Evolutionary conservation across 2,888 invertebrate genomes (phyloP).

Genomic region (Caenorhabditis auriculariae): DNA sequence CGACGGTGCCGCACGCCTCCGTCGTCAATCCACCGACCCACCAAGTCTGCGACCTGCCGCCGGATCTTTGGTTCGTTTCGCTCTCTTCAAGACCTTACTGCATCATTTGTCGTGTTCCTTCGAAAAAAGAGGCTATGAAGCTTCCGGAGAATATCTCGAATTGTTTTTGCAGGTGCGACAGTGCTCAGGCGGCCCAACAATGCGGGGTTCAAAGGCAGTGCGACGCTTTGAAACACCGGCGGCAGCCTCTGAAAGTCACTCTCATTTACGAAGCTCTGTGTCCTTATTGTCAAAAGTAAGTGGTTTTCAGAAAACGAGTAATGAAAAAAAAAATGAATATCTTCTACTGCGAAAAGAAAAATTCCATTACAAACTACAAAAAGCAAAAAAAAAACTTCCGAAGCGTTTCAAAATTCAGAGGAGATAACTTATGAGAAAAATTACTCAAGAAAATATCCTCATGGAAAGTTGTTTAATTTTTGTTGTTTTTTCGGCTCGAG

Average conservation of each 20-base stretch:
- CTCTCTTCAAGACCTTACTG: background rate
- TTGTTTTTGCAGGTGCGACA: constrained; percentile 47
- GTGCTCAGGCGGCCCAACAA: constrained; percentile 50
- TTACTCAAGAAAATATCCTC: too few species aligned
- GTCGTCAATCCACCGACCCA: constrained; percentile 18
- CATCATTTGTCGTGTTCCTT: background rate
- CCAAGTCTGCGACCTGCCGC: constrained; percentile 44
- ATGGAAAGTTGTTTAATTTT: too few species aligned
- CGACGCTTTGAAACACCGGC: constrained; percentile 47
- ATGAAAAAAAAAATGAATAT: background rate
- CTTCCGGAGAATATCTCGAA: background rate
- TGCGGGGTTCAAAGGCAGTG: constrained; percentile 56
- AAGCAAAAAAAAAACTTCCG: too few species aligned
- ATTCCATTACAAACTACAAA: too few species aligned
- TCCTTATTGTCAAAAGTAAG: constrained; percentile 59
- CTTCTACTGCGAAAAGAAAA: background rate
- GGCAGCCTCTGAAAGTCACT: constrained; percentile 54
- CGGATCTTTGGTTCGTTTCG: constrained; percentile 42
- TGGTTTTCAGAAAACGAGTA: background rate
- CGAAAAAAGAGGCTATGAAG: background rate
- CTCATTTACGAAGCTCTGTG: constrained; percentile 61
- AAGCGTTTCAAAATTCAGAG: too few species aligned
- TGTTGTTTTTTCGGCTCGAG: background rate
- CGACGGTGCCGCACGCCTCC: constrained; percentile 18
- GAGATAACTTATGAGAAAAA: too few species aligned